Base-by-base conservation (phyloP, 2,888 invertebrate genomes). In the Toxonevra muliebris region DNA sequence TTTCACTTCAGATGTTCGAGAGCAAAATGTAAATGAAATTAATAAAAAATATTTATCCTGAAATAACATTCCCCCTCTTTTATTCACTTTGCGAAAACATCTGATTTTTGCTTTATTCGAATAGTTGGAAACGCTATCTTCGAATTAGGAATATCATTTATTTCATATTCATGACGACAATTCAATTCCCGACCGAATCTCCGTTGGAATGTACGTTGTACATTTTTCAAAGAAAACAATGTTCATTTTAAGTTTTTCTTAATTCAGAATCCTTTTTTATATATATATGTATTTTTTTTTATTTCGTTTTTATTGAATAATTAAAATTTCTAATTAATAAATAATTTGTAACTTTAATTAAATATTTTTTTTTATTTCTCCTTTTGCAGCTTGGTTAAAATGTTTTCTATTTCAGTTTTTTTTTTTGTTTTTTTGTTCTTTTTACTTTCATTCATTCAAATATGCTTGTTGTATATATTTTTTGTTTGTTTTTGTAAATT, bases 291-390 rank as follows among this genome's bases (percentile, higher is more conserved):
- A n/a, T 57, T 64, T 66, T n/a, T 65, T 62, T 69, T 71, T 57
- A 40, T 71, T 68, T n/a, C 11, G 54, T 2, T 17, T 54, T 66
- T 55, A 42, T 62, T 50, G 50, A 66, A 57, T 74, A 74, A 74
- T 72, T 73, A 75, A 75, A 73, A 72, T 71, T 66, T 73, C 69
- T 72, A 73, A 71, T 62, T 67, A 61, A 59, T 68, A 55, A 64
- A 61, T 71, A 71, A 60, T 69, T 53, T 48, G 54, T 60, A 59
- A 59, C 67, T 53, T 62, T 61, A 62, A 61, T 65, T 68, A 69
- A 60, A 68, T 72, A 64, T 65, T 61, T 66, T 71, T 66, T 61
- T 55, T 69, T 70, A 61, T 72, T 70, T 62, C 67, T 71, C 67
- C 30, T 61, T 61, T 73, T 65, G 69, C 65, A 65, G 69, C 66